phyloP scores from a whole-genome alignment of 2,888 invertebrate genomes.

The Temnothorax rugatulus region DNA sequence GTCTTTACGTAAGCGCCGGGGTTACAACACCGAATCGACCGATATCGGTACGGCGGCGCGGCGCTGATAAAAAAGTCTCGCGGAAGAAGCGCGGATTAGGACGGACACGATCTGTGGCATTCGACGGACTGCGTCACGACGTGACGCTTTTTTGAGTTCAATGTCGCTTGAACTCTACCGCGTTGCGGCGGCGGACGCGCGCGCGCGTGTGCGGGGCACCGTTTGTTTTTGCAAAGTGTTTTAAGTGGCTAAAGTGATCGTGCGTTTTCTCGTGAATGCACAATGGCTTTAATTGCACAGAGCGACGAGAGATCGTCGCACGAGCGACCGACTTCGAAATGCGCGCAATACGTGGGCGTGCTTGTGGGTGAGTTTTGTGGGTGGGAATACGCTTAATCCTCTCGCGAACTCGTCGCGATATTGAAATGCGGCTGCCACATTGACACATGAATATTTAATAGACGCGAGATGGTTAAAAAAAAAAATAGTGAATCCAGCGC shows the following conservation, averaged over 20 bases:
- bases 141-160: background rate
- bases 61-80: slow-evolving; percentile 54
- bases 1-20: slow-evolving; percentile 4
- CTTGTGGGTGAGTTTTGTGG: slow-evolving; percentile 77
- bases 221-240: slow-evolving; percentile 3
- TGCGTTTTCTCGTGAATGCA: background rate
- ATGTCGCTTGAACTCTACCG: background rate
- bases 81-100: background rate
- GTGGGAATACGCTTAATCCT: background rate
- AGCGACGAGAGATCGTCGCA: slow-evolving; percentile 35
- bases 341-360: slow-evolving; percentile 80
- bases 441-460: slow-evolving; percentile 23
- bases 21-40: slow-evolving; percentile 9
- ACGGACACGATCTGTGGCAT: background rate
- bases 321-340: slow-evolving; percentile 66
- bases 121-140: slow-evolving; percentile 4
- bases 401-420: slow-evolving; percentile 3
- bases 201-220: background rate
- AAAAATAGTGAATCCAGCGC: background rate
- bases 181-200: background rate
- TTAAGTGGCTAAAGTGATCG: slow-evolving; percentile 18
- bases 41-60: background rate
- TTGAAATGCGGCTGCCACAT: background rate
- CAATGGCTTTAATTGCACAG: slow-evolving; percentile 46
- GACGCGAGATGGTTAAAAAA: background rate